Conservation (phyloP, 2,888 invertebrate species). For the Scaptomyza caliginosa region DNA sequence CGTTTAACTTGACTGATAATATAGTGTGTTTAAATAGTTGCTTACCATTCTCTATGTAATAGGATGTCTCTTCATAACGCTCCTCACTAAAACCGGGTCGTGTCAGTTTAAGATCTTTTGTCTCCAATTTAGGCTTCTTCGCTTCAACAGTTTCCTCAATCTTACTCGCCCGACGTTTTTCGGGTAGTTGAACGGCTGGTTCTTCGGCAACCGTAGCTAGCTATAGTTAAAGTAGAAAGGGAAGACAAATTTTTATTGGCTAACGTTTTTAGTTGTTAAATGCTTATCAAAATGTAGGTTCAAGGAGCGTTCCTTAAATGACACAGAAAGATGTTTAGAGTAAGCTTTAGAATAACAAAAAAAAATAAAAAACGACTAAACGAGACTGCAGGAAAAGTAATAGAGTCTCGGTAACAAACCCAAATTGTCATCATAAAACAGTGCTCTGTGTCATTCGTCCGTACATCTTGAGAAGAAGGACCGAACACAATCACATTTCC, state of each 20-base stretch:
- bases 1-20: slow-evolving; percentile 23
- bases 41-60: slow-evolving; percentile 97
- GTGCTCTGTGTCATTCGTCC: slow-evolving; percentile 45
- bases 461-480: slow-evolving; percentile 39
- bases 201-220: slow-evolving; percentile 15
- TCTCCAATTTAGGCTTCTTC: slow-evolving; percentile 90
- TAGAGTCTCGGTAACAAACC: slow-evolving; percentile 55
- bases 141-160: slow-evolving; percentile 1
- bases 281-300: slow-evolving; percentile 6
- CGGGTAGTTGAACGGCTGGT: slow-evolving; percentile 8
- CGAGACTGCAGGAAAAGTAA: slow-evolving; percentile 55
- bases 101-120: slow-evolving; percentile 95
- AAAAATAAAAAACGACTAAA: slow-evolving; percentile 20
- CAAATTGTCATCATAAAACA: slow-evolving; percentile 61
- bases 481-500: slow-evolving; percentile 43
- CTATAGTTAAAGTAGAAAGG: slow-evolving; percentile 22
- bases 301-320: slow-evolving; percentile 12
- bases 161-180: slow-evolving; percentile 47
- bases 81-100: slow-evolving; percentile 96
- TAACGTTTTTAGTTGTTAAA: no score
- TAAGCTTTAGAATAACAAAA: slow-evolving; percentile 11
- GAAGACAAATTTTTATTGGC: no score
- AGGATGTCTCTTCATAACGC: slow-evolving; percentile 96
- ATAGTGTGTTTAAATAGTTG: background rate
- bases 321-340: slow-evolving; percentile 14